Base-by-base conservation (phyloP, 2,113 vertebrate species). In the Heterotilapia buettikoferi region DNA sequence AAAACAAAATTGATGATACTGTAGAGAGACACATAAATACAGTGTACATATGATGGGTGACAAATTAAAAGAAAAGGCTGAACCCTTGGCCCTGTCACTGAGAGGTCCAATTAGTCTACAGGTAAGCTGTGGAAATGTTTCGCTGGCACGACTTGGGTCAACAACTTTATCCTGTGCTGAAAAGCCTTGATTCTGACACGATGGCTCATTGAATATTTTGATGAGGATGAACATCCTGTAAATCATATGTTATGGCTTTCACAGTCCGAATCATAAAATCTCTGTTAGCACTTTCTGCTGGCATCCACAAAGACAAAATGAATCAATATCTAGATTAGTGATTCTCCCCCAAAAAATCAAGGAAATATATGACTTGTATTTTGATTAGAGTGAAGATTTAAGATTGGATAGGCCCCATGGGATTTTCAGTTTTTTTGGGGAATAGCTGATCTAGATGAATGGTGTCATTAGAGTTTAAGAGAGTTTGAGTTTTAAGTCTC, bases 181-280 rank as follows among this genome's bases (percentile, higher is more conserved):
- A 10, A 53, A 7, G 4, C 19, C 19, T 9, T 7, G 9, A n/a
- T 52, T 52, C 18, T 52, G 50, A 52, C 18, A 9, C 4, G 50
- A 52, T 1, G 7, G 19, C 52, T 21, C 19, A 54, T 16, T 21
- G 9, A 54, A 54, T 11, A 9, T 52, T 50, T 50, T 50, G 16
- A 19, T 16, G 6, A 47, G 14, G 14, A 47, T 16, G 45, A 47
- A 16, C 13, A 47, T 45, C 43, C 11, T 14, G 43, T 45, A 19
- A 18, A 50, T 52, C 50, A 52, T 52, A n/a, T 52, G 18, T 18
- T 52, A 5, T 52, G 7, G 14, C 57, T 31, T 61, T 61, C 29
- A 61, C 0, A 0, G 8, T 5, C 3, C 8, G 1, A 31, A 31
- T 31, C 8, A 31, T 18, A 0, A 61, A 29, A 59, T 59, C 56